Evolutionary conservation across 1,140 invertebrate species (phyloP), one percentile per base, ranked within the genome.

Genomic region (Samia ricini): DNA sequence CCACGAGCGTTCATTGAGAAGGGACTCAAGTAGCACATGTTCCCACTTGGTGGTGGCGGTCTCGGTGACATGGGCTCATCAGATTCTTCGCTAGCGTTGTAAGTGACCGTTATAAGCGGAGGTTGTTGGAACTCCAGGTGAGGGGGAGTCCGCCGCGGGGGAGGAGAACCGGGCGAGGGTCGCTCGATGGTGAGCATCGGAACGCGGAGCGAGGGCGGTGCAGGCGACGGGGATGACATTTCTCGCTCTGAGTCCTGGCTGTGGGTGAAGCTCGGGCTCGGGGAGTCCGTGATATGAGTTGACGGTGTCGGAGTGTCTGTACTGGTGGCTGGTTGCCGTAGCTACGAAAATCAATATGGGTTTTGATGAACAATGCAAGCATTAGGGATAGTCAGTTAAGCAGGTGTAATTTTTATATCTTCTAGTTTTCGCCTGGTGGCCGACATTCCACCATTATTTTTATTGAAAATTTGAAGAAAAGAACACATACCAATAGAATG

Each of bases 1-100:
- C 93, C 92, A 68, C 93, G 83, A 8, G 93, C 91, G 22, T 93
- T 92, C 90, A 95, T 94, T 0, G 94, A 94, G 76, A 95, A 95
- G 6, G 95, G 95, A 79, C 94, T 95, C 29, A 96, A 81, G 76
- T 95, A 96, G 60, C 92, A 93, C 93, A 95, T 94, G 24, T 93
- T 93, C 24, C 72, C 82, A 3, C 87, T 83, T 6, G 92, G 89
- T 26, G 91, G 83, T 50, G 85, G 87, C 0, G 87, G 88, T 63
- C 92, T 88, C 3, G 93, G 92, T n/a, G 92, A 93, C 52, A 92
- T 76, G 12, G 92, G 91, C 66, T 95, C 94, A 72, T 95, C 95
- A 2, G 94, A 95, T 88, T 96, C 95, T 79, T 95, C 95, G 68
- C 93, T 95, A 76, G 94, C 92, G 69, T 94, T 95, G 61, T 93